These are phyloP conservation scores for Leptopterna dolabrata DNA, from an alignment of 2,888 invertebrate species.

Conservation along the genomic window DNA sequence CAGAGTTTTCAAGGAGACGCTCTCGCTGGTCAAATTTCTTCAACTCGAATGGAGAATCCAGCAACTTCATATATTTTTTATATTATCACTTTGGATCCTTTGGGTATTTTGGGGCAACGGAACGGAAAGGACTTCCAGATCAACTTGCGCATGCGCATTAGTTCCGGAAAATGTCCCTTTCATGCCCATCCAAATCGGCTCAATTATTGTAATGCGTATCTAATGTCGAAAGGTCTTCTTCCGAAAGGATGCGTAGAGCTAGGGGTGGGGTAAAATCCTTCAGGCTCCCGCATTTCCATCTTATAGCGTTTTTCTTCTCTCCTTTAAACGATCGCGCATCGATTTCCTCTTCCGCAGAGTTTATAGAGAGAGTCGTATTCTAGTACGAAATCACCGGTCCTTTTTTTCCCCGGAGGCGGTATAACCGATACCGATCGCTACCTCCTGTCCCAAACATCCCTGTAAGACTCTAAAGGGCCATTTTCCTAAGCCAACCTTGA, in stretches of 20 bases:
- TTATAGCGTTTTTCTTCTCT: not conserved
- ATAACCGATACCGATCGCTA: not conserved
- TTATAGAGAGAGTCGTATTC: constrained; percentile 3
- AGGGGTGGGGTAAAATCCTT: not conserved
- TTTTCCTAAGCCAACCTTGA: not conserved
- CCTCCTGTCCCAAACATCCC: not conserved
- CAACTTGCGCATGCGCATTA: not conserved
- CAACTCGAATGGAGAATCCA: too few relatives aligned
- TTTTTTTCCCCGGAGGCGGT: not conserved
- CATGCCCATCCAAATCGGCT: not conserved
- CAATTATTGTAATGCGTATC: not conserved
- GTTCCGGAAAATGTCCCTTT: not conserved
- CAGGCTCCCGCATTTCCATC: not conserved
- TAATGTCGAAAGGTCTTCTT: not conserved
- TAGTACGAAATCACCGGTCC: not conserved
- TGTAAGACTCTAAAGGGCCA: not conserved
- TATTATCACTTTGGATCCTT: too few relatives aligned
- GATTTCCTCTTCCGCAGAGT: not conserved
- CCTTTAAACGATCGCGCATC: not conserved
- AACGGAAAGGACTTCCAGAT: not conserved
- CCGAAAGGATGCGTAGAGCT: not conserved
- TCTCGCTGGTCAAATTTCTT: too few relatives aligned
- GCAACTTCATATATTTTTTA: too few relatives aligned
- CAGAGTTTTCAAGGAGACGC: too few relatives aligned
- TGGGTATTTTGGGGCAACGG: too few relatives aligned